Base-by-base conservation (phyloP, 2,888 invertebrate genomes). In the Eristalis tenax region DNA sequence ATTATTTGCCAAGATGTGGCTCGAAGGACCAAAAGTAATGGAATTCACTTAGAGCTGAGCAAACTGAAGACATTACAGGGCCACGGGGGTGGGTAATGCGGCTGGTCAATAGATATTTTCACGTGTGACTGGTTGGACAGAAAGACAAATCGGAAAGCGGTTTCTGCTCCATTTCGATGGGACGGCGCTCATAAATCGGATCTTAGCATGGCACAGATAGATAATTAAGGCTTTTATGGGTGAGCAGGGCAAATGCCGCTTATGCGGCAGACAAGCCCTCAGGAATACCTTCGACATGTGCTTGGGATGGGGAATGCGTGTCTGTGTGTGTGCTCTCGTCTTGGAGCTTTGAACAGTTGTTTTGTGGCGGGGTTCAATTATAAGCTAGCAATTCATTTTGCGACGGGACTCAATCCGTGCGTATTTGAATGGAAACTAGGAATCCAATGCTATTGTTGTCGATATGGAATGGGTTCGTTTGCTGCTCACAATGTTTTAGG, bases 11-110 rank as follows among this genome's bases (percentile, higher is more conserved):
- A 22, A 6, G n/a, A 63, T 61, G 5, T 13, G 26, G 71, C 43
- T 43, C 63, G 18, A 32, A 61, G 71, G 61, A 71, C 15, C 63
- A 63, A 43, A 61, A 40, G 8, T 40, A 59, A 50, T 32, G 18
- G 43, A 61, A 71, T 40, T 50, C 50, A 50, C 50, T 50, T 38
- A 38, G 38, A 38, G 38, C 38, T 38, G 38, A 2, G 10, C 35
- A 35, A 35, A 35, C 35, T 11, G 35, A 35, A 8, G 35, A 35
- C 35, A 35, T 35, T 35, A 32, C 32, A 32, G 32, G 32, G 32
- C 35, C 10, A 4, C 35, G 10, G 35, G 10, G 2, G 10, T 3
- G 38, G 38, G 38, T 2, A 11, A 38, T 38, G 35, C 4, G 40
- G 40, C 13, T n/a, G 43, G n/a, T 5, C 4, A 43, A 43, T 43